Percentiles rank a stretch among this genome's conserved stretches.
These are phyloP conservation scores for Drosophila antonietae DNA, from an alignment of 2,888 invertebrate species.

Conservation along the genomic window DNA sequence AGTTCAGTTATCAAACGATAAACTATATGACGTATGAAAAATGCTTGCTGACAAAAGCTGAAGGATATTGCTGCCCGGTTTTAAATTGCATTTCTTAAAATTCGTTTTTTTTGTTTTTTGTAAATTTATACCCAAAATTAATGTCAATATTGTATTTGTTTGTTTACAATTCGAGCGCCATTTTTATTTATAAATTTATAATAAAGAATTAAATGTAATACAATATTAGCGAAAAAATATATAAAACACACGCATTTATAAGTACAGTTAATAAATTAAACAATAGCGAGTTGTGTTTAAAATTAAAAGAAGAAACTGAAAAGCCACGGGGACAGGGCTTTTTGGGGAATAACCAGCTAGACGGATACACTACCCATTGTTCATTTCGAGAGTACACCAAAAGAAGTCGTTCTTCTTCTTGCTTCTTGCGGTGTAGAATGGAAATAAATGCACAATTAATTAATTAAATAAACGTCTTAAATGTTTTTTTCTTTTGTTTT, in stretches of 20 bases:
- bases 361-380: constrained; percentile 28
- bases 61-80: background rate
- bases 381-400: constrained; percentile 75
- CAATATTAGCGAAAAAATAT: constrained; percentile 59
- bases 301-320: constrained; percentile 13
- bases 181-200: constrained; percentile 63
- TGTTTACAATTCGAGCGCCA: constrained; percentile 57
- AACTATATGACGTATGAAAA: no score
- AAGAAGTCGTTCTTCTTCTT: constrained; percentile 46
- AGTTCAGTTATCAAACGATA: background rate
- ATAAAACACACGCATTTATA: constrained; percentile 70
- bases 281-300: constrained; percentile 56
- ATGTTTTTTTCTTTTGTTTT: constrained; percentile 41
- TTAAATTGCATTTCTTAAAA: background rate
- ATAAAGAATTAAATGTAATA: constrained; percentile 65
- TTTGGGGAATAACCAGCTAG: constrained; percentile 29
- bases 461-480: constrained; percentile 49
- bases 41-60: constrained; percentile 8
- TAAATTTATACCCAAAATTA: background rate
- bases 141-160: background rate
- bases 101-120: background rate
- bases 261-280: constrained; percentile 83
- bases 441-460: constrained; percentile 72
- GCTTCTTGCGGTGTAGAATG: constrained; percentile 71
- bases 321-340: background rate